Evolutionary conservation across 2,888 invertebrate genomes (phyloP).

Genomic region (Trachelus stipa): DNA sequence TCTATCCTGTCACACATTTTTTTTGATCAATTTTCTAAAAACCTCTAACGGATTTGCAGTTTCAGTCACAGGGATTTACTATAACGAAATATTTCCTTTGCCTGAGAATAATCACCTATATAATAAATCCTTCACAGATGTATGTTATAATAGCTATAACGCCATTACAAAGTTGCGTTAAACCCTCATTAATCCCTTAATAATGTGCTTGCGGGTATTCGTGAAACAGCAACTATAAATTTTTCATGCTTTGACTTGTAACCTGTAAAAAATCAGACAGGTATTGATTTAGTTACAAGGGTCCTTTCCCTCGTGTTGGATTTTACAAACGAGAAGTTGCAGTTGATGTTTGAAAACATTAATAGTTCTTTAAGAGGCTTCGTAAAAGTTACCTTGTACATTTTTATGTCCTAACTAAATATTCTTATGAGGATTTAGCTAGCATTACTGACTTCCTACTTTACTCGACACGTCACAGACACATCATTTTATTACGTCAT

Average conservation of each 20-base stretch:
- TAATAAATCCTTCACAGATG: neutral
- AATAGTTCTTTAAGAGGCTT: neutral
- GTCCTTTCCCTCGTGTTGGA: neutral
- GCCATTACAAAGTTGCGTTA: neutral
- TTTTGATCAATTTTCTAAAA: neutral
- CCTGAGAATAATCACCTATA: neutral
- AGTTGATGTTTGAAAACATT: neutral
- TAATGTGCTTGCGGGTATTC: neutral
- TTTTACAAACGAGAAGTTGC: neutral
- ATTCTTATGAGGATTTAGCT: neutral
- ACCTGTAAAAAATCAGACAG: neutral
- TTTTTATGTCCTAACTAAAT: neutral
- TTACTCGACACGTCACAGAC: neutral
- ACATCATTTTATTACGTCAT: neutral
- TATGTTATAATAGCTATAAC: neutral
- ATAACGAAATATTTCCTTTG: neutral
- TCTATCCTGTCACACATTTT: neutral
- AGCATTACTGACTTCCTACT: neutral
- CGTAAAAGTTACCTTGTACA: neutral
- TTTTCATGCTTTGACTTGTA: neutral
- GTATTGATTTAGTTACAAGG: neutral
- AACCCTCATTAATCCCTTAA: neutral
- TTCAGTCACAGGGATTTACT: neutral
- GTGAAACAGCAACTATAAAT: neutral
- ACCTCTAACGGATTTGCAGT: neutral